phyloP scores from a whole-genome alignment of 2,888 invertebrate genomes.

The Drosophila cognata region DNA sequence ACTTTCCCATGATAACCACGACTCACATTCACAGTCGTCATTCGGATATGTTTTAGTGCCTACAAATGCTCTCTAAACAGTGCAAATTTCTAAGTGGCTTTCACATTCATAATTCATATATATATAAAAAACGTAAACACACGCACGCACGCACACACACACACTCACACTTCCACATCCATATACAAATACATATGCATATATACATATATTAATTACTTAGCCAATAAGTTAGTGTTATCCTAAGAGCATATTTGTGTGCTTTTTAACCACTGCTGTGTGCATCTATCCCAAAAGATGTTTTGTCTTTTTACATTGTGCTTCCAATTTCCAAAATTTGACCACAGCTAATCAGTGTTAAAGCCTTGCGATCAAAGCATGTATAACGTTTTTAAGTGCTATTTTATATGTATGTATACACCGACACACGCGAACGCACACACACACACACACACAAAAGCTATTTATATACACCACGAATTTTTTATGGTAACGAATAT shows the following conservation, averaged over 20 bases:
- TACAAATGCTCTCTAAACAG: constrained; percentile 49
- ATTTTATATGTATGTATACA: constrained; percentile 46
- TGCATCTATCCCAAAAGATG: constrained; percentile 19
- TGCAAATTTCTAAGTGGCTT: constrained; percentile 51
- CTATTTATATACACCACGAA: constrained; percentile 71
- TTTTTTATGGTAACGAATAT: constrained; percentile 67
- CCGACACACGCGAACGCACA: constrained; percentile 7
- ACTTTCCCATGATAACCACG: constrained; percentile 27
- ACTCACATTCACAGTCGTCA: constrained; percentile 44
- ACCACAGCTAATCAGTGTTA: constrained; percentile 35
- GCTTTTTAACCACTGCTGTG: constrained; percentile 40
- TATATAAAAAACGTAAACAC: constrained; percentile 17
- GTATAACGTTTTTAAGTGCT: constrained; percentile 45
- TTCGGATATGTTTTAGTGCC: constrained; percentile 58
- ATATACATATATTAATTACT: constrained; percentile 40
- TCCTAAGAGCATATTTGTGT: constrained; percentile 35
- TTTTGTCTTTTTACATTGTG: constrained; percentile 53
- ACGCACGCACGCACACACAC: constrained; percentile 14
- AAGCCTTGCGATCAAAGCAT: constrained; percentile 38
- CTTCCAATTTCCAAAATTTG: constrained; percentile 59
- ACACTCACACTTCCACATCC: constrained; percentile 24
- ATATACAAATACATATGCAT: constrained; percentile 35
- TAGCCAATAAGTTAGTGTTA: constrained; percentile 42
- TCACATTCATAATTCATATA: constrained; percentile 49
- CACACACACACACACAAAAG: constrained; percentile 16